Percentiles rank a stretch among this genome's conserved stretches.
These are phyloP conservation scores for Physella acuta DNA, from an alignment of 1,140 invertebrate species.

Conservation along the genomic window DNA sequence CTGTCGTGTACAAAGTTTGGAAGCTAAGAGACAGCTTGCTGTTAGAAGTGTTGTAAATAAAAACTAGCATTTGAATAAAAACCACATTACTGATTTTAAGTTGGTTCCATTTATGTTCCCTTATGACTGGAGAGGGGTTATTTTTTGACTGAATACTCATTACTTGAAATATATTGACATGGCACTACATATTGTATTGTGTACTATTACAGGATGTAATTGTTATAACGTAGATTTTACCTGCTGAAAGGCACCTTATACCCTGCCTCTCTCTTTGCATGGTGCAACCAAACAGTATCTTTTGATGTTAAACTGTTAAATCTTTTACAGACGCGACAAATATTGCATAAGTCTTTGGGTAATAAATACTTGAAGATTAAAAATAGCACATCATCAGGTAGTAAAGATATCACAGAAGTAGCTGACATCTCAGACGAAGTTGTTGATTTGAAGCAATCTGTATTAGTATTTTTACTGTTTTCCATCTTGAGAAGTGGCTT, in stretches of 20 bases:
- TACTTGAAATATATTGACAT: not conserved
- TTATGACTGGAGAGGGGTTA: not conserved
- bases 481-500: too few species aligned
- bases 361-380: constrained; percentile 39
- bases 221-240: not conserved
- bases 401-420: constrained; percentile 26
- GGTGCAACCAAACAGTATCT: constrained; percentile 40
- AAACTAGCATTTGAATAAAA: not conserved
- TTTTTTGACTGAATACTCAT: too few species aligned
- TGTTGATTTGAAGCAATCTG: too few species aligned
- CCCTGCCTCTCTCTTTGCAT: constrained; percentile 23
- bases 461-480: too few species aligned
- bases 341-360: constrained; percentile 32
- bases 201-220: not conserved
- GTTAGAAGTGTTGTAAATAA: not conserved
- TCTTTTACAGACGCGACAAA: constrained; percentile 36
- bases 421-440: too few species aligned
- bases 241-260: constrained; percentile 6
- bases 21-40: too few species aligned
- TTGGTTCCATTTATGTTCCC: not conserved
- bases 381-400: constrained; percentile 47
- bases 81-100: not conserved
- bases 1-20: too few species aligned
- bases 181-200: not conserved
- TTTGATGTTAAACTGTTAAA: constrained; percentile 32